Evolutionary conservation across 2,888 invertebrate species (phyloP).

Genomic region (Trichacis sp.): DNA sequence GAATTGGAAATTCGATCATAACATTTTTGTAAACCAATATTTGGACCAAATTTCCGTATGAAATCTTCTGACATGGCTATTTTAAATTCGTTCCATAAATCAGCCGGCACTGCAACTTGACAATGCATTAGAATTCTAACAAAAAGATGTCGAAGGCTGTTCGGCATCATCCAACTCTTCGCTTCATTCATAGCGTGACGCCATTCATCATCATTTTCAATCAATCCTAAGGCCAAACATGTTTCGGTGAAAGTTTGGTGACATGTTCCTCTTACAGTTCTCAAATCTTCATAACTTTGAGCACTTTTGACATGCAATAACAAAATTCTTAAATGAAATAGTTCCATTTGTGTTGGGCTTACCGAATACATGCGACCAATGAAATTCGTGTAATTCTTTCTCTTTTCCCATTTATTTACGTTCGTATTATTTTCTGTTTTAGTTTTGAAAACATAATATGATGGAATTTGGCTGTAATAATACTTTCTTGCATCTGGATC

Average conservation of each 20-base stretch:
- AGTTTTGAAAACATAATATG: constrained; percentile 13
- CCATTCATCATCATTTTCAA: constrained; percentile 49
- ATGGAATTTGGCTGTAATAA: constrained; percentile 12
- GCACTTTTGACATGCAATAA: constrained; percentile 6
- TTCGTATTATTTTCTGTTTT: constrained; percentile 16
- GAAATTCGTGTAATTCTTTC: neutral
- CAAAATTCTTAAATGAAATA: constrained; percentile 22
- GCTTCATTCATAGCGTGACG: constrained; percentile 29
- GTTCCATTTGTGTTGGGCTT: constrained; percentile 40
- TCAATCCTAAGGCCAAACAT: constrained; percentile 27
- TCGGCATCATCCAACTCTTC: constrained; percentile 36
- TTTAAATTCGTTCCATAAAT: constrained; percentile 43
- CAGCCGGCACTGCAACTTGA: constrained; percentile 38
- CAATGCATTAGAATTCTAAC: constrained; percentile 9
- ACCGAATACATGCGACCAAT: constrained; percentile 30
- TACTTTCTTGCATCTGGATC: no score
- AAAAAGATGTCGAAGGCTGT: constrained; percentile 35
- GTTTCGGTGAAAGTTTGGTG: neutral
- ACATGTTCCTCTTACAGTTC: neutral
- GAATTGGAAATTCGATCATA: neutral
- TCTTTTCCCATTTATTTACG: constrained; percentile 14
- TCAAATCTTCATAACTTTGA: neutral
- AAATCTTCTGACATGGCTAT: constrained; percentile 14
- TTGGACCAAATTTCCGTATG: neutral
- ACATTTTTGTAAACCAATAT: neutral